Conservation (phyloP, 2,113 vertebrate species). For the Phoxinus phoxinus region DNA sequence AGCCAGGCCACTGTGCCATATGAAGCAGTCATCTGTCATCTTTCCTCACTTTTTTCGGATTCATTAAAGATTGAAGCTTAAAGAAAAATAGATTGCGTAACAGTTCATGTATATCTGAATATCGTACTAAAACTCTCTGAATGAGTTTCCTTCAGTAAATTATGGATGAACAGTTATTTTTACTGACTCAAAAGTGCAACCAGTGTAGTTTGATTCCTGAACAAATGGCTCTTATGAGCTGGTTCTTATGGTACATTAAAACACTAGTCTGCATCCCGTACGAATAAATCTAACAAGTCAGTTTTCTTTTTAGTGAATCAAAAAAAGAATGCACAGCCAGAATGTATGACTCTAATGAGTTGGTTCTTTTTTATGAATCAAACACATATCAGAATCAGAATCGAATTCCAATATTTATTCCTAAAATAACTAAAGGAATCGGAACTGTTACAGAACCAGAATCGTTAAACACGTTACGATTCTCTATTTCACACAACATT, state of each 20-base stretch:
- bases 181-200: background rate
- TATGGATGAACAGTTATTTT: background rate
- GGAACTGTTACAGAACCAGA: background rate
- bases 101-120: background rate
- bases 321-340: background rate
- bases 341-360: background rate
- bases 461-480: background rate
- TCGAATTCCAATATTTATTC: background rate
- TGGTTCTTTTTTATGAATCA: too few species aligned
- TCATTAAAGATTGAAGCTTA: constrained; percentile 6
- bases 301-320: too few species aligned
- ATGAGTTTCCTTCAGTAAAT: too few species aligned
- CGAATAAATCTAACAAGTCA: too few species aligned
- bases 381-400: too few species aligned
- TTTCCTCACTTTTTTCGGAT: constrained; percentile 12
- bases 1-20: constrained; percentile 19
- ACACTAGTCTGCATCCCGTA: background rate
- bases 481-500: constrained; percentile 12
- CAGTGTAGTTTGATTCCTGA: background rate
- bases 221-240: background rate
- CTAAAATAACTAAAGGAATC: background rate
- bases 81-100: background rate
- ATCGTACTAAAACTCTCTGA: too few species aligned
- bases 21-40: constrained; percentile 51
- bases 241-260: background rate